Evolutionary conservation across 2,113 vertebrate genomes (phyloP).

Genomic region (Motacilla tschutschensis): DNA sequence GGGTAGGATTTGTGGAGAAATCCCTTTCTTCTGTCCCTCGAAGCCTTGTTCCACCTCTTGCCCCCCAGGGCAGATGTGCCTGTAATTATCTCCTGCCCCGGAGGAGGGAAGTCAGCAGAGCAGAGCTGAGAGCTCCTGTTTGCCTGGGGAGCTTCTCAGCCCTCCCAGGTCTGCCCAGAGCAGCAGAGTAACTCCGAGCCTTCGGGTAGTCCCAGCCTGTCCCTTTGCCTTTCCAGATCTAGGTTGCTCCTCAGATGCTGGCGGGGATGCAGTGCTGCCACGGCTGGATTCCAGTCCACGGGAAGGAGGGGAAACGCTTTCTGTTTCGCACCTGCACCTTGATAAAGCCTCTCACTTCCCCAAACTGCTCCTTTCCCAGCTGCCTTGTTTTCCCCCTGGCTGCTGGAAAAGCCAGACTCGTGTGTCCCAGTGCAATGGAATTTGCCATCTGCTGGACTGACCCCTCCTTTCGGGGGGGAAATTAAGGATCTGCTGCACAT

Average conservation of each 20-base stretch:
- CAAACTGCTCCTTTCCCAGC: not conserved
- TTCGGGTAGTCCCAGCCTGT: not conserved
- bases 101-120: not conserved
- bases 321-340: conserved; percentile 68
- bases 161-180: not conserved
- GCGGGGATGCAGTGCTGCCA: not conserved
- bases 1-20: not conserved
- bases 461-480: not conserved
- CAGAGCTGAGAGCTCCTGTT: not conserved
- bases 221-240: conserved; percentile 55
- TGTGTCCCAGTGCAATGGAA: not conserved
- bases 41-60: not conserved
- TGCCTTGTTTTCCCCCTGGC: not conserved
- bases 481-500: not conserved
- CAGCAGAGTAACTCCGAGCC: not conserved
- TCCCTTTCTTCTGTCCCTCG: not conserved
- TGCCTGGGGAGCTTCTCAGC: not conserved
- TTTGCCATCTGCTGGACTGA: not conserved
- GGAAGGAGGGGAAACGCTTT: not conserved
- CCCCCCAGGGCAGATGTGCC: not conserved
- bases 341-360: conserved; percentile 28
- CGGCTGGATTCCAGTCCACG: not conserved
- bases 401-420: not conserved
- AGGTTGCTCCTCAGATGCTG: not conserved
- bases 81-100: rapidly evolving